Evolutionary conservation across 2,888 invertebrate genomes (phyloP).

Genomic region (Synergus itoensis): DNA sequence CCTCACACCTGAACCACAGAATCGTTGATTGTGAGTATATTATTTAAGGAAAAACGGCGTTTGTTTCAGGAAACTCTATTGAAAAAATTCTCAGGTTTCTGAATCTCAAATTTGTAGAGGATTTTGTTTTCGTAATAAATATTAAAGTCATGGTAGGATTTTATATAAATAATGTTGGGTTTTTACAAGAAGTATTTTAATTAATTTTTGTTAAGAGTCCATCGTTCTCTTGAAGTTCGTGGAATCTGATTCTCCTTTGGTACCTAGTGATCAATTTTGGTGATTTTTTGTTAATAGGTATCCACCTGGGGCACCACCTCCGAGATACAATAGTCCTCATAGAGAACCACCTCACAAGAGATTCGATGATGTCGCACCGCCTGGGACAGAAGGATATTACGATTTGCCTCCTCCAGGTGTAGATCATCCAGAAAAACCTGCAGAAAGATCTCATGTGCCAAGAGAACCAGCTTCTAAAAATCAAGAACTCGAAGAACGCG

Average conservation of each 20-base stretch:
- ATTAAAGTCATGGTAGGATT: neutral
- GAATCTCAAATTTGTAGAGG: neutral
- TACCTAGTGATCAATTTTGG: neutral
- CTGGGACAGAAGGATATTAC: constrained; percentile 79
- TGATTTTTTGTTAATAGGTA: constrained; percentile 72
- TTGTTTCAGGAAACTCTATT: neutral
- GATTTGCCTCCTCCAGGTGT: constrained; percentile 75
- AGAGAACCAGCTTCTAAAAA: constrained; percentile 70
- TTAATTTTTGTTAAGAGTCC: neutral
- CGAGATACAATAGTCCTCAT: constrained; percentile 66
- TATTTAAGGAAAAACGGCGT: neutral
- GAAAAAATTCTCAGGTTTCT: constrained; percentile 2
- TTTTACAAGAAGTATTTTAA: constrained; percentile 3
- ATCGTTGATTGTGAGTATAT: neutral
- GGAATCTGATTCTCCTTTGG: neutral
- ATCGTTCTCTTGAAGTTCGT: constrained; percentile 29
- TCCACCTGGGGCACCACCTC: constrained; percentile 65
- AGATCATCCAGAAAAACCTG: constrained; percentile 71
- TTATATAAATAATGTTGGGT: neutral
- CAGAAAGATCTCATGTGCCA: constrained; percentile 68
- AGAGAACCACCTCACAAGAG: constrained; percentile 71
- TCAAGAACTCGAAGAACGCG: constrained; percentile 69
- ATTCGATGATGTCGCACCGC: constrained; percentile 76
- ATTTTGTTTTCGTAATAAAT: neutral
- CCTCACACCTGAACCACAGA: neutral